Evolutionary conservation across 2,797 vertebrate genomes (phyloP).

Genomic region (Dromococcyx pavoninus): DNA sequence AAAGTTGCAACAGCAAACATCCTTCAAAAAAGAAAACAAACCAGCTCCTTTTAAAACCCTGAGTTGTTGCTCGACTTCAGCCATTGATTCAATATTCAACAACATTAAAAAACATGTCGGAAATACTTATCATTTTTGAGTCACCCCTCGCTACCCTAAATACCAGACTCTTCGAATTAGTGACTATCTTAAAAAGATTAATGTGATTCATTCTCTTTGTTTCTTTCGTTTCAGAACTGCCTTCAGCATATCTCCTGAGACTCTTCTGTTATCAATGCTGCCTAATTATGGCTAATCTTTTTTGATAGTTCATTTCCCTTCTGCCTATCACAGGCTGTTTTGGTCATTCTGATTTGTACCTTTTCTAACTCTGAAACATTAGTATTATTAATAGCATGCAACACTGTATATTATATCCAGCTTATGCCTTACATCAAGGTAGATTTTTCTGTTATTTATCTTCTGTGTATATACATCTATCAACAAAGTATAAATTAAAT

Average conservation of each 20-base stretch:
- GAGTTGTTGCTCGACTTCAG: conserved; percentile 50
- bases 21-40: conserved; percentile 63
- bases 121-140: conserved; percentile 46
- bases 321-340: neutral
- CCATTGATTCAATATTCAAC: conserved; percentile 50
- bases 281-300: neutral
- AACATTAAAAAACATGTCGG: conserved; percentile 42
- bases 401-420: neutral
- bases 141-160: neutral
- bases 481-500: neutral
- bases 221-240: neutral
- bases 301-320: neutral
- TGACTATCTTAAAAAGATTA: conserved; percentile 11
- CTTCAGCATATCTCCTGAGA: neutral
- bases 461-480: neutral
- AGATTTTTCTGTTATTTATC: neutral
- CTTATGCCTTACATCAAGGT: neutral
- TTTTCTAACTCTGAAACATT: neutral
- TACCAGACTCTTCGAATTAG: conserved; percentile 26
- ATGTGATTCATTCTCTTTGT: neutral
- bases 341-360: neutral
- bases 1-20: conserved; percentile 58
- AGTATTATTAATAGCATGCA: neutral
- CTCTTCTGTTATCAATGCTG: neutral
- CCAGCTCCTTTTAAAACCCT: conserved; percentile 30